Base-by-base conservation (phyloP, 2,797 vertebrate genomes). In the Lacerta bilineata region DNA sequence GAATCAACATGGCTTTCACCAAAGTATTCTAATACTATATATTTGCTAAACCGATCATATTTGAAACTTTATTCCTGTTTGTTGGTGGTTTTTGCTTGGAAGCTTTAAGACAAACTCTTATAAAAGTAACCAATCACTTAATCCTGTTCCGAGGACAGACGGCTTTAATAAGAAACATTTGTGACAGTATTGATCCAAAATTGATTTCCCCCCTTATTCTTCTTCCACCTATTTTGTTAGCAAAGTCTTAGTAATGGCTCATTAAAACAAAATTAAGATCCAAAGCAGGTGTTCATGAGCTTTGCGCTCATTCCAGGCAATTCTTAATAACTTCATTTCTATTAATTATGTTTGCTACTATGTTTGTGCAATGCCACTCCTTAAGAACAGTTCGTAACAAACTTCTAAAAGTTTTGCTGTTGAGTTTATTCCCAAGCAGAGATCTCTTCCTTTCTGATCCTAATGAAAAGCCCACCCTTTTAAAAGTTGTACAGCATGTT, bases 141-240 rank as follows among this genome's bases (percentile, higher is more conserved):
- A 96, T 96, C 96, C 94, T 94, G 92, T 93, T 92, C 93, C 91
- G 86, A 89, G 94, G 95, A 97, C 97, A 97, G 97, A 97, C 96
- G 97, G 96, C 94, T 93, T 15, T 89, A 79, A 81, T 90, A 95
- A 91, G 90, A 88, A 93, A 91, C 95, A 92, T 94, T 93, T 95
- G 97, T 95, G 95, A 95, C 95, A 96, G 74, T 96, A 97, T 97
- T 96, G 97, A 98, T 97, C 96, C 95, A 94, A 79, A 95, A 97
- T 97, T 97, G 97, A 97, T 96, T 95, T 95, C 88, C 4, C 9
- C 69, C 61, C 25, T 17, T 84, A 85, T 85, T 85, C 43, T 79
- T 59, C 61, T 46, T 68, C 33, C 20, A 84, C 39, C 27, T 85
- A 71, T 93, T 92, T 86, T 64, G 94, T 94, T 94, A 95, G 91